Conservation (phyloP, 2,113 vertebrate species). For the Neotoma lepida region DNA sequence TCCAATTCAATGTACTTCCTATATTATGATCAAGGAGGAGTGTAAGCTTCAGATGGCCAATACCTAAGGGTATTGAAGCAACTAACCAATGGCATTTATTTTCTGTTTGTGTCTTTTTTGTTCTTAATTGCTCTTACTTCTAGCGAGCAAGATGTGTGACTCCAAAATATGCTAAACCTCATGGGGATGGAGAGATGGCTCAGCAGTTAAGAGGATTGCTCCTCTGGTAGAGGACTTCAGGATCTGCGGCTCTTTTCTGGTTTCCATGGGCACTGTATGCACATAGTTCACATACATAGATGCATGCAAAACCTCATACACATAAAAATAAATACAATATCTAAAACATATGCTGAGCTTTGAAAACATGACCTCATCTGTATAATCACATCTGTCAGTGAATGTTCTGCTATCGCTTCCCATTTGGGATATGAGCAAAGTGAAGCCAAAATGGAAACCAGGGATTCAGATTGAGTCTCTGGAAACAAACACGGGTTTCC, state of each 20-base stretch:
- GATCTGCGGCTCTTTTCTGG: background rate
- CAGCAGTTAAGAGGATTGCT: background rate
- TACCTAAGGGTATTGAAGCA: constrained; percentile 28
- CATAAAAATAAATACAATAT: background rate
- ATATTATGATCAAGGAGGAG: constrained; percentile 60
- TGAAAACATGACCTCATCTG: background rate
- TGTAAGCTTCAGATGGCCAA: constrained; percentile 50
- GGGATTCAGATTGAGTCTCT: background rate
- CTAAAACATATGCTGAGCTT: background rate
- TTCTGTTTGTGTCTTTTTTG: constrained; percentile 20
- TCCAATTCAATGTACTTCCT: constrained; percentile 32
- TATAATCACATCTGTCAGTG: background rate
- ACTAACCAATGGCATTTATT: background rate
- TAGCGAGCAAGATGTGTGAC: background rate
- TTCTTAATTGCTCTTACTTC: constrained; percentile 31
- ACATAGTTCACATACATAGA: background rate
- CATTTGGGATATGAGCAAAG: background rate
- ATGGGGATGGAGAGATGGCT: background rate
- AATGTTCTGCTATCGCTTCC: background rate
- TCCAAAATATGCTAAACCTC: background rate
- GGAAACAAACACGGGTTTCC: background rate
- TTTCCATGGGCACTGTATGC: background rate
- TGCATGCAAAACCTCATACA: background rate
- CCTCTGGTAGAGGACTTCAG: background rate
- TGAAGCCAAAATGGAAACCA: background rate